Conservation (phyloP, 2,113 vertebrate species). For the Bettongia penicillata region DNA sequence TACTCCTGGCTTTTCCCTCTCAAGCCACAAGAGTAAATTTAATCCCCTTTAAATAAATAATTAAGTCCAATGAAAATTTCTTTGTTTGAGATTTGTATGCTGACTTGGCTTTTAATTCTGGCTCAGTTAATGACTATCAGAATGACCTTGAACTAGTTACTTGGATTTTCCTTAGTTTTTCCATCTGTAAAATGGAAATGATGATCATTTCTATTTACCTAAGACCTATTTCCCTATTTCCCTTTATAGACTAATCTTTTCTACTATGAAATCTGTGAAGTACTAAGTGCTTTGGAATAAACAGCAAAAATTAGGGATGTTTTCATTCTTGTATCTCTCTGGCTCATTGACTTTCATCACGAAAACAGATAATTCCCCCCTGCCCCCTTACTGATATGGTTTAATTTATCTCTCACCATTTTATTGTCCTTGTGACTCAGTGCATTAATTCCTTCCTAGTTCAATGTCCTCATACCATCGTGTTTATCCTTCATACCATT, state of each 20-base stretch:
- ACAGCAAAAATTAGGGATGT: not conserved
- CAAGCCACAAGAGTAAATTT: not conserved
- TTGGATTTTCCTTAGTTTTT: not conserved
- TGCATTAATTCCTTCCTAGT: conserved; percentile 70
- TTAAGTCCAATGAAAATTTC: not conserved
- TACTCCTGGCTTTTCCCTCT: not conserved
- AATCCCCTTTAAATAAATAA: not conserved
- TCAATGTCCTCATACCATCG: conserved; percentile 56
- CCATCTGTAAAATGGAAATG: not conserved
- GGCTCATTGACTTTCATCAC: not conserved
- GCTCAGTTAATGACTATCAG: not conserved
- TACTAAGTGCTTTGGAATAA: not conserved
- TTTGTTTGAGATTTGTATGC: not conserved
- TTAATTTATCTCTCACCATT: conserved; percentile 34
- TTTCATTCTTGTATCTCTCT: not conserved
- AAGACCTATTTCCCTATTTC: not conserved
- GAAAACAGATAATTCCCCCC: conserved; percentile 37
- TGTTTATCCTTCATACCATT: conserved; percentile 50
- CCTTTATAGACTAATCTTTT: not conserved
- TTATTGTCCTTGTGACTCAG: conserved; percentile 52
- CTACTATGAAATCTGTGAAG: not conserved
- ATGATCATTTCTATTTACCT: not conserved
- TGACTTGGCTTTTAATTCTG: not conserved
- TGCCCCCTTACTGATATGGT: conserved; percentile 32
- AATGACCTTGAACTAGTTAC: not conserved